phyloP scores from a whole-genome alignment of 53 echinoderm and acorn worm genomes.

The Stichopus horrens region DNA sequence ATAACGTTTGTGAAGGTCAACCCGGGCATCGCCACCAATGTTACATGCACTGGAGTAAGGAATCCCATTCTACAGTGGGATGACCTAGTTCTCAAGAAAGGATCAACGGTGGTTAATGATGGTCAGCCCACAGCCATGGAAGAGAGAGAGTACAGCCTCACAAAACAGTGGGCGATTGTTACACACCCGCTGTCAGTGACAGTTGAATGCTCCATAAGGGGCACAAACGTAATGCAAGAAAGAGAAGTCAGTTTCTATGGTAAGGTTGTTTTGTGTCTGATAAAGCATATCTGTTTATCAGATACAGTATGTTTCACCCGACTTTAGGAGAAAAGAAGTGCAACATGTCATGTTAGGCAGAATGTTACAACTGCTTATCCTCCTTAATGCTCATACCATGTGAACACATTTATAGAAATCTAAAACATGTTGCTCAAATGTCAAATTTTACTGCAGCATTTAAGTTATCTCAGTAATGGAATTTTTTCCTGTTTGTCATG shows the following conservation, averaged over 20 bases:
- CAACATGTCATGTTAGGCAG: too few species aligned
- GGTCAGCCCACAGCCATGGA: background rate
- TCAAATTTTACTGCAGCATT: too few species aligned
- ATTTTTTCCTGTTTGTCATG: too few species aligned
- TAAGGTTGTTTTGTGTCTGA: background rate
- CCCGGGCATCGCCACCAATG: background rate
- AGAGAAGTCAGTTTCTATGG: background rate
- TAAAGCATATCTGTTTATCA: too few species aligned
- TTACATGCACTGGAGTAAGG: background rate
- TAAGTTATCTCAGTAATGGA: too few species aligned
- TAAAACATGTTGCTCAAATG: too few species aligned
- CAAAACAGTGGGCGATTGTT: background rate
- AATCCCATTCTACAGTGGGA: background rate
- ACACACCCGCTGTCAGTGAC: background rate
- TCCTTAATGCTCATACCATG: too few species aligned
- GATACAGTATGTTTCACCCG: too few species aligned
- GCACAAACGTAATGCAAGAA: background rate
- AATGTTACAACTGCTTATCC: too few species aligned
- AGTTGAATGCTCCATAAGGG: background rate
- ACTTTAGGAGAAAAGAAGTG: too few species aligned
- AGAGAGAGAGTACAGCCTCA: background rate
- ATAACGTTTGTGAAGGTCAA: background rate
- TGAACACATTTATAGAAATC: too few species aligned
- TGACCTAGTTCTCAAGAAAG: background rate
- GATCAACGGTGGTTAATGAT: background rate